Conservation (phyloP, 1,140 invertebrate genomes). For the Pseudomyrmex dendroicus region DNA sequence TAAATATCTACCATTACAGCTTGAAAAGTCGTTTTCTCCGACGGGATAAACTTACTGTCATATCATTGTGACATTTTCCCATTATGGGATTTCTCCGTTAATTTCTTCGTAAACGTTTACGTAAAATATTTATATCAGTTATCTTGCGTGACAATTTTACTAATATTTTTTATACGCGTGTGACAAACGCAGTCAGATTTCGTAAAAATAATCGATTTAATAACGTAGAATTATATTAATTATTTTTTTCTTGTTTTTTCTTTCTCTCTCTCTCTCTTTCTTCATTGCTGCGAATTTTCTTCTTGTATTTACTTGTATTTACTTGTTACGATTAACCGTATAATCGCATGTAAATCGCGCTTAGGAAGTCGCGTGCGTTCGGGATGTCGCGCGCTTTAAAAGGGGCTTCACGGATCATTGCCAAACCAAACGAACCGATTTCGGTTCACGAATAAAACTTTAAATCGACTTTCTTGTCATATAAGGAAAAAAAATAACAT, state of each 20-base stretch:
- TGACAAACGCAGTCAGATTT: too few species aligned
- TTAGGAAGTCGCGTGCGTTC: conserved; percentile 12
- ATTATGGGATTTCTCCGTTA: too few species aligned
- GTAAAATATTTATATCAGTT: neutral
- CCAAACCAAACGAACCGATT: neutral
- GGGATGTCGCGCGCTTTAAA: conserved; percentile 14
- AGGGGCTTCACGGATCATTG: neutral
- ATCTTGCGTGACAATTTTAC: neutral
- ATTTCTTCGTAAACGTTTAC: too few species aligned
- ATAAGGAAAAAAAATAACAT: conserved; percentile 4
- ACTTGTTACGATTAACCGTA: conserved; percentile 24
- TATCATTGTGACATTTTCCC: too few species aligned
- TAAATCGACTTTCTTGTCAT: neutral
- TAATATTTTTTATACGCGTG: neutral
- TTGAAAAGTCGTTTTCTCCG: too few species aligned
- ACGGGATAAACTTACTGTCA: too few species aligned
- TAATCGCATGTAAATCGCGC: conserved; percentile 7
- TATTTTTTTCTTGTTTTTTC: neutral
- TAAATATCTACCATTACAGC: too few species aligned
- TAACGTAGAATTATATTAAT: neutral
- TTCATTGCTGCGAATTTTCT: neutral
- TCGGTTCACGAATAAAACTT: neutral
- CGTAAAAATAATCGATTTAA: neutral
- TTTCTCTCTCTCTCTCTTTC: neutral
- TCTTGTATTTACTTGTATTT: conserved; percentile 5